A percentile compares a stretch with the other conserved stretches of the same genome.
These are phyloP conservation scores for Epirrhoe alternata DNA, from an alignment of 2,888 invertebrate genomes.

Conservation along the genomic window DNA sequence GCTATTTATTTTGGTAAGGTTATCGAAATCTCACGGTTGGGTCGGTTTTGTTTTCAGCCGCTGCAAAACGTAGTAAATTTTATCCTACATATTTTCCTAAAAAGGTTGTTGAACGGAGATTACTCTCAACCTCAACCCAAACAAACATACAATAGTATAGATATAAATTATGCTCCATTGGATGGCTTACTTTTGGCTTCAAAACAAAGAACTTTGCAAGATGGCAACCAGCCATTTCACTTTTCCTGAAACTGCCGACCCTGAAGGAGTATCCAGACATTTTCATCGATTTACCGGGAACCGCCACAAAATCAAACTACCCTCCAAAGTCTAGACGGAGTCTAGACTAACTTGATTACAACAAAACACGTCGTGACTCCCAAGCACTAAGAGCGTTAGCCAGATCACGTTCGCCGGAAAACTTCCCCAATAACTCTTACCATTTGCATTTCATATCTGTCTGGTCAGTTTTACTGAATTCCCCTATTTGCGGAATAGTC, in stretches of 20 bases:
- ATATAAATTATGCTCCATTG: too few relatives aligned
- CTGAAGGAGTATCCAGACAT: slow-evolving; percentile 39
- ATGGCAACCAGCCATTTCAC: neutral
- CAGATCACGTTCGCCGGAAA: slow-evolving; percentile 19
- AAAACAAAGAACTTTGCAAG: neutral
- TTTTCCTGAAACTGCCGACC: neutral
- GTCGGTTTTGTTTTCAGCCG: neutral
- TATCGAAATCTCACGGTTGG: neutral
- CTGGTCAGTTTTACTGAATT: slow-evolving; percentile 24
- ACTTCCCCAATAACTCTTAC: slow-evolving; percentile 29
- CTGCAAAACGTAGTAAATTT: neutral
- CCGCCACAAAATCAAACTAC: slow-evolving; percentile 46
- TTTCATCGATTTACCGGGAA: slow-evolving; percentile 48
- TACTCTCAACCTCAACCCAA: too few relatives aligned
- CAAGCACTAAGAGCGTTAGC: slow-evolving; percentile 34
- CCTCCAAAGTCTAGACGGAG: slow-evolving; percentile 70
- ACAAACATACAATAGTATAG: too few relatives aligned
- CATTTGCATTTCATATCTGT: slow-evolving; percentile 37
- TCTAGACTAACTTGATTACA: slow-evolving; percentile 72
- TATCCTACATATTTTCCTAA: too few relatives aligned
- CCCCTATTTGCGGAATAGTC: slow-evolving; percentile 30
- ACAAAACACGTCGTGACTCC: slow-evolving; percentile 42
- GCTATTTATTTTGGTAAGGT: neutral
- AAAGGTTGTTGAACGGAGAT: too few relatives aligned
- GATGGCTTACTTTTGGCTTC: neutral